These are phyloP conservation scores for Endotricha flammealis DNA, from an alignment of 2,888 invertebrate species.

Conservation along the genomic window DNA sequence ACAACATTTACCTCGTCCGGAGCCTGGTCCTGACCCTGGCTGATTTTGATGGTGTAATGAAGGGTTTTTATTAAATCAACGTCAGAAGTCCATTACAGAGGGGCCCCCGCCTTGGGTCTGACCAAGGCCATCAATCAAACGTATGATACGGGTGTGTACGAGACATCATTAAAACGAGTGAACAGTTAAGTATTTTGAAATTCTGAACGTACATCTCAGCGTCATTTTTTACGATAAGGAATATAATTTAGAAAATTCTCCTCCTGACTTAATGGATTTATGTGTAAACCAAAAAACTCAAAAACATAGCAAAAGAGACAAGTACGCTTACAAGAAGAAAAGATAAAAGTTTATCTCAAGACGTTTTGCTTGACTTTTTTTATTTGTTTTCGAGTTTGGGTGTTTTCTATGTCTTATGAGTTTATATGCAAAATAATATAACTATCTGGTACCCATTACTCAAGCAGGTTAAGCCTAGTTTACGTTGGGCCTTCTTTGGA, in stretches of 20 bases:
- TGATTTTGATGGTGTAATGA: constrained; percentile 59
- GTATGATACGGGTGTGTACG: constrained; percentile 39
- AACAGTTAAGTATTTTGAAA: constrained; percentile 12
- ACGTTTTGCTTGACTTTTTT: too few species aligned
- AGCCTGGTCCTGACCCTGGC: constrained; percentile 31
- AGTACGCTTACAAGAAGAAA: too few species aligned
- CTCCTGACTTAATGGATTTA: too few species aligned
- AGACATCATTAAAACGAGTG: constrained; percentile 29
- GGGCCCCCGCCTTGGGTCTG: constrained; percentile 36
- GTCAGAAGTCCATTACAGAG: constrained; percentile 71
- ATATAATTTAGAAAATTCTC: neutral
- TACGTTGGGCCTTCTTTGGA: too few species aligned
- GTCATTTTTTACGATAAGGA: neutral
- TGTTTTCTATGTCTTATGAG: too few species aligned
- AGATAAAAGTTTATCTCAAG: too few species aligned
- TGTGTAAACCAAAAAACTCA: too few species aligned
- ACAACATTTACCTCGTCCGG: constrained; percentile 13
- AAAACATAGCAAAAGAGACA: too few species aligned
- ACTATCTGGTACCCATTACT: too few species aligned
- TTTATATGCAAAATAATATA: too few species aligned
- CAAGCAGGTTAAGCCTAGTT: too few species aligned
- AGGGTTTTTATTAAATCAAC: constrained; percentile 77
- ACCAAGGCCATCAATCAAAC: constrained; percentile 61
- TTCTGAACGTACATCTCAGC: neutral
- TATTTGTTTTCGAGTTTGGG: too few species aligned